Evolutionary conservation across 2,113 vertebrate genomes (phyloP), one percentile per base, ranked within the genome.

Genomic region (Hepsetus odoe): DNA sequence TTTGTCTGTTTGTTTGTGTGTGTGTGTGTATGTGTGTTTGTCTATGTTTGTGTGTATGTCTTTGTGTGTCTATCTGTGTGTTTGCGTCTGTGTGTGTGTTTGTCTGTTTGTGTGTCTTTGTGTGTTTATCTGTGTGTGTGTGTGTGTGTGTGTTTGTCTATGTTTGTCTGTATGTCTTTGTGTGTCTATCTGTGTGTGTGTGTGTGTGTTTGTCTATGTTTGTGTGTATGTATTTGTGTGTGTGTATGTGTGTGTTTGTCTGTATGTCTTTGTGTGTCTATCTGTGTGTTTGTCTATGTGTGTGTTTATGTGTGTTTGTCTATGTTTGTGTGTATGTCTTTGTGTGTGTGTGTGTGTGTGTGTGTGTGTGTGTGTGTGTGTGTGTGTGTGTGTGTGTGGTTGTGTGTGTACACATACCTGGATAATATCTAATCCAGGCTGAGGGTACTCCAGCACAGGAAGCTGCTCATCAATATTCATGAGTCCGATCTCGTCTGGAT

Each of bases 401-500:
- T n/a, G 20, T 26, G 68, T 51, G 18, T 20, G 3, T 26, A 38
- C 11, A 16, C 24, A 35, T 89, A 99, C 98, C 97, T 98, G 97
- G 86, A 99, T 97, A 87, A 99, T 97, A 76, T 99, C 98, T 85
- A 99, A 92, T 6, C 98, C 98, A 0, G 98, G 98, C 74, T 98
- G 96, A 0, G 98, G 98, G 73, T 99, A 99, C 84, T 99, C 98
- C 75, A 99, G 84, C 64, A 99, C 98, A 0, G 98, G 98, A 65
- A 99, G 94, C 79, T 99, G 97, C 80, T 99, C 98, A 51, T 99
- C 97, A 26, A 99, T 99, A 90, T 99, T 99, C 97, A 99, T 98
- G 51, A 99, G 88, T 81, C 96, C 97, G 2, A 98, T 98, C 89
- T 99, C 98, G 74, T 99, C 97, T 0, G 96, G 97, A 87, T 99